Conservation (phyloP, 2,113 vertebrate species). For the Alouatta palliata region DNA sequence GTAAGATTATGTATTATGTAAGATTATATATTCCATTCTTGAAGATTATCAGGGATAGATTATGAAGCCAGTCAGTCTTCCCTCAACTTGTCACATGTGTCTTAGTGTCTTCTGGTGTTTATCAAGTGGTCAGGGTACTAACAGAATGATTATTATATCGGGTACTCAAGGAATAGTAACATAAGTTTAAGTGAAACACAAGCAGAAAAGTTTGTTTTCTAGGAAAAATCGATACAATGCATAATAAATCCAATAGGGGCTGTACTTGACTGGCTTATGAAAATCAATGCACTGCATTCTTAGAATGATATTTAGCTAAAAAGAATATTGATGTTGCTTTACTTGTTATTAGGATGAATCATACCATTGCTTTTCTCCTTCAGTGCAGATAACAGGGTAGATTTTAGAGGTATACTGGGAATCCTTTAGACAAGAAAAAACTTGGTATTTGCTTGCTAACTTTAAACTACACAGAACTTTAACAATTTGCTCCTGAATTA, state of each 20-base stretch:
- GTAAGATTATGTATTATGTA: not conserved
- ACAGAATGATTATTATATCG: not conserved
- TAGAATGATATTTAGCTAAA: not conserved
- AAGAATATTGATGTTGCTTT: not conserved
- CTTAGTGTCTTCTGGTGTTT: not conserved
- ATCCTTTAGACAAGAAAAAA: not conserved
- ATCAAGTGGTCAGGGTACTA: not conserved
- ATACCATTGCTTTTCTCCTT: not conserved
- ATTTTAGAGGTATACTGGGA: not conserved
- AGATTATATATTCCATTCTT: not conserved
- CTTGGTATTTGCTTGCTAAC: not conserved
- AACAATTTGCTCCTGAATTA: not conserved
- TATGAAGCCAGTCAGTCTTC: not conserved
- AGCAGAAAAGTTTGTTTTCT: not conserved
- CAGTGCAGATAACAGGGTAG: not conserved
- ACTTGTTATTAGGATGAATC: not conserved
- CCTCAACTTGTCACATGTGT: not conserved
- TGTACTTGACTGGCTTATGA: not conserved
- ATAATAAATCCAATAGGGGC: not conserved
- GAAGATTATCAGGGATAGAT: not conserved
- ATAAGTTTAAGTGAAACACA: not conserved
- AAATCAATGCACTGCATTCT: not conserved
- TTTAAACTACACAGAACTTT: not conserved
- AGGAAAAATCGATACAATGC: not conserved
- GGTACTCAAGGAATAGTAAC: too few species aligned